Evolutionary conservation across 2,888 invertebrate species (phyloP).

Genomic region (Melinopterus prodromus): DNA sequence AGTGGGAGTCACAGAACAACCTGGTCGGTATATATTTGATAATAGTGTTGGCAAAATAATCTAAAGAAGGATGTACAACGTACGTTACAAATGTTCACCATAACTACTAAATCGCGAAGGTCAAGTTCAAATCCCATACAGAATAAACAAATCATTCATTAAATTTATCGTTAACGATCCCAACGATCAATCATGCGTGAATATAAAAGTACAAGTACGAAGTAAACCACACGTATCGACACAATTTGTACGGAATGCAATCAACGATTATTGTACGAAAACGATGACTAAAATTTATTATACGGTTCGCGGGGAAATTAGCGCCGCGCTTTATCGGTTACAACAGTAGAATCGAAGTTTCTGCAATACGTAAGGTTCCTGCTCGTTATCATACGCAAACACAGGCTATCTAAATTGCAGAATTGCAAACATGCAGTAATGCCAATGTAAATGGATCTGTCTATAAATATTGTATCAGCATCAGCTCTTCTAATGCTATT

Average conservation of each 20-base stretch:
- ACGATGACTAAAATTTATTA: no score
- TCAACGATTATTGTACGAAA: background rate
- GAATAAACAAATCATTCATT: background rate
- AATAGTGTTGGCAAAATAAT: no score
- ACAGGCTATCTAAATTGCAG: background rate
- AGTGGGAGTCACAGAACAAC: no score
- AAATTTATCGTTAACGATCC: background rate
- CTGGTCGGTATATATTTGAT: no score
- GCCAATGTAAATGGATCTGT: background rate
- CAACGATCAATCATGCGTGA: no score
- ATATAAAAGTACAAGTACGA: no score
- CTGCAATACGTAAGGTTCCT: background rate
- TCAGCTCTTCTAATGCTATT: background rate
- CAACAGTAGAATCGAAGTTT: background rate
- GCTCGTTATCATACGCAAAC: background rate
- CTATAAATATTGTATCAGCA: background rate
- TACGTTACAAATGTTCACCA: background rate
- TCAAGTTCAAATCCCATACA: background rate
- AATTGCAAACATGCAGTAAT: background rate
- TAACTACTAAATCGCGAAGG: background rate
- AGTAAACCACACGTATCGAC: no score
- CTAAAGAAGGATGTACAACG: no score
- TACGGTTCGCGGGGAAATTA: no score
- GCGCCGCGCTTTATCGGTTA: background rate
- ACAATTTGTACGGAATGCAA: background rate